Evolutionary conservation across 1,140 invertebrate genomes (phyloP).

Genomic region (Anoplolepis gracilipes): DNA sequence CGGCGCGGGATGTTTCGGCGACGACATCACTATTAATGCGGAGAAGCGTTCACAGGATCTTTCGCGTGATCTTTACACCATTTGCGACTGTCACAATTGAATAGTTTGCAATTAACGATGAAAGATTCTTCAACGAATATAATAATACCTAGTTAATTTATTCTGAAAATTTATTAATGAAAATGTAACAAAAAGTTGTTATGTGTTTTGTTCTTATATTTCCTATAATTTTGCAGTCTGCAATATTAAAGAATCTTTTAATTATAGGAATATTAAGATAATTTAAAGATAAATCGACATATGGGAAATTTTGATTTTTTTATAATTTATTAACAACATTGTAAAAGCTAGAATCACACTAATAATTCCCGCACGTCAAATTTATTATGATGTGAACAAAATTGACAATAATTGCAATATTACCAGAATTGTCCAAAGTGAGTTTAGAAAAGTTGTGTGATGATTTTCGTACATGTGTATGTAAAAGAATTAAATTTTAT

Average conservation of each 20-base stretch:
- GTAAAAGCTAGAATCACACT: too few species aligned
- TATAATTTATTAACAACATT: too few species aligned
- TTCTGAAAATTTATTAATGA: background rate
- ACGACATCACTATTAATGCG: constrained; percentile 36
- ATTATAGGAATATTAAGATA: background rate
- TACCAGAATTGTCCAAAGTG: too few species aligned
- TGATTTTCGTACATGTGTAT: too few species aligned
- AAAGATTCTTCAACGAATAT: background rate
- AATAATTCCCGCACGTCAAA: too few species aligned
- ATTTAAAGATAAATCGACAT: too few species aligned
- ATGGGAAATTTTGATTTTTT: too few species aligned
- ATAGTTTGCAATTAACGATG: background rate
- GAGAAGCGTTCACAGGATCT: background rate
- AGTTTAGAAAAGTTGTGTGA: too few species aligned
- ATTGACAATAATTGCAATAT: too few species aligned
- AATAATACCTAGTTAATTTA: background rate
- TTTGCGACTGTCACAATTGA: background rate
- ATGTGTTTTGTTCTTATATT: background rate
- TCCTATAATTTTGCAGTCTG: background rate
- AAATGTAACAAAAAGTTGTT: background rate
- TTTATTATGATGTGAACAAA: too few species aligned
- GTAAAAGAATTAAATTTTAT: too few species aligned
- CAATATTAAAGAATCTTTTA: background rate
- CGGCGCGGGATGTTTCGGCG: constrained; percentile 28
- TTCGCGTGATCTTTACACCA: background rate